Evolutionary conservation across 2,888 invertebrate species (phyloP).

Genomic region (Sarcophaga carnaria): DNA sequence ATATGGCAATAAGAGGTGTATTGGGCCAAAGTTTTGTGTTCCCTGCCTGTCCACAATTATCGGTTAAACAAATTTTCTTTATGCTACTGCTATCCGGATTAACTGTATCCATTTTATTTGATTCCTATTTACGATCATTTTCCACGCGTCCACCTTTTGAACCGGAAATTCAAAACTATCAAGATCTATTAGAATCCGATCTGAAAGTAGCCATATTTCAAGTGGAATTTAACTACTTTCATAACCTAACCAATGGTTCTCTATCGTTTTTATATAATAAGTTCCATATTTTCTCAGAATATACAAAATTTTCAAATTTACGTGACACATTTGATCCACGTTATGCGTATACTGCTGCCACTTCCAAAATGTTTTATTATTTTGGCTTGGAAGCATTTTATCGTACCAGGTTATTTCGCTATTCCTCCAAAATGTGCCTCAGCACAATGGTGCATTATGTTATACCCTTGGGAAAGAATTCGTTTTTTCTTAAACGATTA

Average conservation of each 20-base stretch:
- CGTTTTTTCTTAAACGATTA: constrained; percentile 34
- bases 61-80: constrained; percentile 24
- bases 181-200: constrained; percentile 37
- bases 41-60: not conserved
- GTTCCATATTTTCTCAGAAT: constrained; percentile 6
- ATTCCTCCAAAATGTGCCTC: constrained; percentile 47
- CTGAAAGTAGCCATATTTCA: constrained; percentile 39
- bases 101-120: constrained; percentile 34
- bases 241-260: constrained; percentile 20
- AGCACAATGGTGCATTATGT: constrained; percentile 44
- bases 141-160: constrained; percentile 43
- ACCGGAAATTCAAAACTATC: constrained; percentile 30
- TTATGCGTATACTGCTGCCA: constrained; percentile 40
- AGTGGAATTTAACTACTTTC: constrained; percentile 8
- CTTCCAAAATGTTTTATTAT: constrained; percentile 46
- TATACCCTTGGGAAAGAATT: constrained; percentile 53
- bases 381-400: constrained; percentile 21
- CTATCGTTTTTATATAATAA: constrained; percentile 6
- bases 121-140: constrained; percentile 40
- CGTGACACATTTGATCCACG: constrained; percentile 47
- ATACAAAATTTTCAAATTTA: not conserved
- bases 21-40: constrained; percentile 51
- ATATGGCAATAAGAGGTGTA: constrained; percentile 59
- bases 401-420: constrained; percentile 34
- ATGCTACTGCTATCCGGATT: constrained; percentile 51